Conservation (phyloP, 1,140 invertebrate genomes). For the Condylostylus longicornis region DNA sequence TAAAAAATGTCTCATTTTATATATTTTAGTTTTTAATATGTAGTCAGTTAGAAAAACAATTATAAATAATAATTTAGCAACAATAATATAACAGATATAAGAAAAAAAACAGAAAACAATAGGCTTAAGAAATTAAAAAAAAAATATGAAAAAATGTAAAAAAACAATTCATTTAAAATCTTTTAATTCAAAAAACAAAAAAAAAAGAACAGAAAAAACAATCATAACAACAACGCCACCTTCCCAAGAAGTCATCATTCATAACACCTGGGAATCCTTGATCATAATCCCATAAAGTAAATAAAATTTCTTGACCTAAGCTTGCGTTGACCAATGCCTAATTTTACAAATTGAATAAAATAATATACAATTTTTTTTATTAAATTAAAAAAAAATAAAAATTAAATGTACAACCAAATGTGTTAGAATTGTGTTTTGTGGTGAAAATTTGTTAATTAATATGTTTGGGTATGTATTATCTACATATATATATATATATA, state of each 20-base stretch:
- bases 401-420: too few species aligned
- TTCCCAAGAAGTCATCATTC: constrained; percentile 73
- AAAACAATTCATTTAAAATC: constrained; percentile 1
- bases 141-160: not conserved
- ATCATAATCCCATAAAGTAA: constrained; percentile 75
- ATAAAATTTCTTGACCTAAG: constrained; percentile 50
- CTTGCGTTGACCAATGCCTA: constrained; percentile 57
- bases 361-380: too few species aligned
- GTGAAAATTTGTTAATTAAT: too few species aligned
- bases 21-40: not conserved
- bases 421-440: too few species aligned
- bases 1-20: constrained; percentile 1
- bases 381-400: too few species aligned
- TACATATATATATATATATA: too few species aligned
- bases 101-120: not conserved
- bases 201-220: constrained; percentile 4
- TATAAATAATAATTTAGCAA: too few species aligned
- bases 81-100: not conserved
- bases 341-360: constrained; percentile 13
- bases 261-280: constrained; percentile 54
- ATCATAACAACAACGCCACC: constrained; percentile 44
- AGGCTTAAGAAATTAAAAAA: not conserved
- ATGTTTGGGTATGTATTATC: too few species aligned
- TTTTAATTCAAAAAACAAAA: too few species aligned
- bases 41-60: not conserved